Percentiles rank a stretch among this genome's conserved stretches.
Conservation (phyloP, 2,888 invertebrate species). For the Tethea ocularis region DNA sequence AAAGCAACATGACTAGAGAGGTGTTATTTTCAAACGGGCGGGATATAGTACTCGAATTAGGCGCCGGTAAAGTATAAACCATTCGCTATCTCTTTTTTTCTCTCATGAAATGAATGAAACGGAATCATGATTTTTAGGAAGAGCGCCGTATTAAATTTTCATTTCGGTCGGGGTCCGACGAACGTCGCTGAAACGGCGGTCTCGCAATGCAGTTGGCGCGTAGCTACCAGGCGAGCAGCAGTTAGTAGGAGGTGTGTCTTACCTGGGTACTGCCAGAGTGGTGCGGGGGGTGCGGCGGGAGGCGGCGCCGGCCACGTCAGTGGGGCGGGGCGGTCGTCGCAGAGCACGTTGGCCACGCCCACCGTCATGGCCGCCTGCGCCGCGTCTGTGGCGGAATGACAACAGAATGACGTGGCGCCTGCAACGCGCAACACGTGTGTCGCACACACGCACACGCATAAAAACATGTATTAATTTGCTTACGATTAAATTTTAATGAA, state of each 20-base stretch:
- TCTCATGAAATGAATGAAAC: conserved; percentile 16
- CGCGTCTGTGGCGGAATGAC: conserved; percentile 80
- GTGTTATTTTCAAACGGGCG: conserved; percentile 52
- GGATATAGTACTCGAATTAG: conserved; percentile 42
- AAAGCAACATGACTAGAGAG: conserved; percentile 70
- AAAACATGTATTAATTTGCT: not conserved
- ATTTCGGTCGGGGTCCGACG: conserved; percentile 23
- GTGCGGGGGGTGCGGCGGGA: conserved; percentile 85
- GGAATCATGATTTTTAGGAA: conserved; percentile 1
- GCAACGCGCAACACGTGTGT: conserved; percentile 50
- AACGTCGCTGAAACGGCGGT: conserved; percentile 60
- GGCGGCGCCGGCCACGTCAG: conserved; percentile 83
- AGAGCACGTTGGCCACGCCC: conserved; percentile 86
- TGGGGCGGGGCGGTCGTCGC: conserved; percentile 85
- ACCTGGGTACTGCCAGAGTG: conserved; percentile 92
- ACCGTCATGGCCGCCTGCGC: conserved; percentile 87
- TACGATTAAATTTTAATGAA: not conserved
- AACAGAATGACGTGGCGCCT: conserved; percentile 66
- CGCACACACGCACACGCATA: conserved; percentile 18
- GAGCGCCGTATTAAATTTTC: conserved; percentile 10
- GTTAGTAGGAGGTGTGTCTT: conserved; percentile 80
- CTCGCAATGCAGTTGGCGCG: conserved; percentile 83
- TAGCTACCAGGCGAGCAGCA: conserved; percentile 79
- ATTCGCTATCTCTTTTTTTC: conserved; percentile 27
- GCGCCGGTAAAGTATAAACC: conserved; percentile 35